A percentile compares a stretch with the other conserved stretches of the same genome.
Conservation (phyloP, 53 echinoderm and acorn worm species). For the Holothuria scabra region DNA sequence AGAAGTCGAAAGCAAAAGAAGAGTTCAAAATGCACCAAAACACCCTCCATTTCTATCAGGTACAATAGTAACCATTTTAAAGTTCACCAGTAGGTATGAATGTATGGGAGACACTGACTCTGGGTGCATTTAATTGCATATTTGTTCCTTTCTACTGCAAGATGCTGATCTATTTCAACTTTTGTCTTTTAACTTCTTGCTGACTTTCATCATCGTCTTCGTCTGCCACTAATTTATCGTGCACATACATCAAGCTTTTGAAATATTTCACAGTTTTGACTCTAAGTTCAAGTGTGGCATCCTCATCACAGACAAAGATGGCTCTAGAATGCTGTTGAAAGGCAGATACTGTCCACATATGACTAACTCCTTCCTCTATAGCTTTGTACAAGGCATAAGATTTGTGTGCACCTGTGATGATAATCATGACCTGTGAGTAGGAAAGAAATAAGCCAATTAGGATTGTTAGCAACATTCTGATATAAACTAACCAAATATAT, state of each 20-base stretch:
- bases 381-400: slow-evolving; percentile 95
- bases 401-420: slow-evolving; percentile 97
- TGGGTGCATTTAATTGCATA: too few relatives aligned
- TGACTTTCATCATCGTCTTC: slow-evolving; percentile 36
- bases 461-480: background rate
- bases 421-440: slow-evolving; percentile 80
- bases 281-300: slow-evolving; percentile 88
- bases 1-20: too few relatives aligned
- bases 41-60: too few relatives aligned
- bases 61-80: too few relatives aligned
- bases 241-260: slow-evolving; percentile 93
- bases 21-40: too few relatives aligned
- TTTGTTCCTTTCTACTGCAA: too few relatives aligned
- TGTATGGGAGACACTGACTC: too few relatives aligned
- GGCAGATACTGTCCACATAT: slow-evolving; percentile 99
- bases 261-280: slow-evolving; percentile 98
- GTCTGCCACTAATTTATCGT: slow-evolving; percentile 85
- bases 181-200: slow-evolving; percentile 75
- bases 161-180: slow-evolving; percentile 49
- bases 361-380: slow-evolving; percentile 94
- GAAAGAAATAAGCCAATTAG: background rate
- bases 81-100: too few relatives aligned
- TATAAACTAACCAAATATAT: background rate
- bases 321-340: slow-evolving; percentile 91
- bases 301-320: slow-evolving; percentile 90